Percentiles rank a stretch among this genome's conserved stretches.
These are phyloP conservation scores for Pteromalus puparum DNA, from an alignment of 1,140 invertebrate genomes.

Conservation along the genomic window DNA sequence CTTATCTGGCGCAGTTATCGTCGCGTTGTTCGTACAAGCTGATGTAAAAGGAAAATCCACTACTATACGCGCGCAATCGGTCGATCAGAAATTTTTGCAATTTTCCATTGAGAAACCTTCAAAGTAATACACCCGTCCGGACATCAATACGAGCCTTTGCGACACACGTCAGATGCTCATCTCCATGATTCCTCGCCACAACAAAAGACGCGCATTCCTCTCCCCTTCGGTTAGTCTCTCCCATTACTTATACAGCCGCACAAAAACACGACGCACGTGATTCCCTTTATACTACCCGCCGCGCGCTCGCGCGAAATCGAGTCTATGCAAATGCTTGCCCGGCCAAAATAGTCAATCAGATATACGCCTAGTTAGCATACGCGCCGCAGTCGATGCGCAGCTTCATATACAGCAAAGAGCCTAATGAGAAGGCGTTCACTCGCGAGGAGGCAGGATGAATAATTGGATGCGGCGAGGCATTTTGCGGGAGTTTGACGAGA, in stretches of 20 bases:
- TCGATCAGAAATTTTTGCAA: neutral
- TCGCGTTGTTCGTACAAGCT: neutral
- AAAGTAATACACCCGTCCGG: neutral
- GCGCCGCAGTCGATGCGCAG: neutral
- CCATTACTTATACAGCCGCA: neutral
- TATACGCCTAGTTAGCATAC: neutral
- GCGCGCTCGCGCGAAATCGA: neutral
- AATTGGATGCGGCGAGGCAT: too few species aligned
- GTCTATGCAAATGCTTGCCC: neutral
- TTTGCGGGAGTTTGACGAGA: too few species aligned
- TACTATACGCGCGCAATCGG: neutral
- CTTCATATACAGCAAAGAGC: neutral
- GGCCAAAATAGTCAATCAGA: slow-evolving; percentile 6
- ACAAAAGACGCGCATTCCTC: neutral
- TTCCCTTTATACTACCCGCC: neutral
- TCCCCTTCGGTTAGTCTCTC: neutral
- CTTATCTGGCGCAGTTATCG: neutral
- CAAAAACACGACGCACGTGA: neutral
- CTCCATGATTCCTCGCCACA: neutral
- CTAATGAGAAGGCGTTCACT: neutral
- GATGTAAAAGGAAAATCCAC: neutral
- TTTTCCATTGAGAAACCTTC: neutral
- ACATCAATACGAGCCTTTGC: neutral
- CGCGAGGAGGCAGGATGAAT: too few species aligned
- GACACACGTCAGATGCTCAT: neutral